These are phyloP conservation scores for Chrysaora quinquecirrha DNA, from an alignment of 30 jellyfish, hydroid and myxozoan species.

Conservation along the genomic window DNA sequence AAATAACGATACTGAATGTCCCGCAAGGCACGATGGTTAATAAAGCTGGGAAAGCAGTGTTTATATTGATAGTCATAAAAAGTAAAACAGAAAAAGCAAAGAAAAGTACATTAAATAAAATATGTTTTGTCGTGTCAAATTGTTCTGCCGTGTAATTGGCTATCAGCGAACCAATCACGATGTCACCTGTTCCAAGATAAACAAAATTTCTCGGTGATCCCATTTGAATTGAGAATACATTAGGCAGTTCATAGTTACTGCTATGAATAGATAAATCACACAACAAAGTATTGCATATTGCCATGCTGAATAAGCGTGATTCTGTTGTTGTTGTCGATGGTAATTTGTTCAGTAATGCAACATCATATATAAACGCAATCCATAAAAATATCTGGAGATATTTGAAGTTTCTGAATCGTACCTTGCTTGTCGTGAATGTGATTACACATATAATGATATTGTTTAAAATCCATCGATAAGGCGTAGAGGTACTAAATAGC, in stretches of 20 bases:
- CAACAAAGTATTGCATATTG: conserved; percentile 13
- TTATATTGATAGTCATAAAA: conserved; percentile 39
- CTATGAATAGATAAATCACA: conserved; percentile 32
- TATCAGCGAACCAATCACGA: conserved; percentile 56
- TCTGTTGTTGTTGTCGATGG: background rate
- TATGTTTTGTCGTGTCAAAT: conserved; percentile 17
- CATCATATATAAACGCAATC: conserved; percentile 74
- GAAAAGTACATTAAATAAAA: conserved; percentile 1
- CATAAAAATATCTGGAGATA: conserved; percentile 72
- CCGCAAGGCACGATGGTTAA: conserved; percentile 68
- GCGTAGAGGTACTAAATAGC: conserved; percentile 35
- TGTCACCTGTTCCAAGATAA: conserved; percentile 75
- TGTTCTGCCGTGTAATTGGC: conserved; percentile 51
- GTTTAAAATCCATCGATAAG: conserved; percentile 66
- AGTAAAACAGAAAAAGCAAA: conserved; percentile 42
- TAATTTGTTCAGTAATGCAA: conserved; percentile 19
- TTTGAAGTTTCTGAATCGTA: conserved; percentile 47
- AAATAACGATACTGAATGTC: conserved; percentile 30
- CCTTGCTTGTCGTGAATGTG: conserved; percentile 39
- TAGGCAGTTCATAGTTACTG: conserved; percentile 45
- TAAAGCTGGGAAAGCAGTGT: conserved; percentile 71
- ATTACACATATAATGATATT: conserved; percentile 36
- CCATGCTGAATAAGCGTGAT: background rate
- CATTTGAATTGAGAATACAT: conserved; percentile 57
- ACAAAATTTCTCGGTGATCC: conserved; percentile 33